These are phyloP conservation scores for Pleuronectes platessa DNA, from an alignment of 2,113 vertebrate species.

Conservation along the genomic window DNA sequence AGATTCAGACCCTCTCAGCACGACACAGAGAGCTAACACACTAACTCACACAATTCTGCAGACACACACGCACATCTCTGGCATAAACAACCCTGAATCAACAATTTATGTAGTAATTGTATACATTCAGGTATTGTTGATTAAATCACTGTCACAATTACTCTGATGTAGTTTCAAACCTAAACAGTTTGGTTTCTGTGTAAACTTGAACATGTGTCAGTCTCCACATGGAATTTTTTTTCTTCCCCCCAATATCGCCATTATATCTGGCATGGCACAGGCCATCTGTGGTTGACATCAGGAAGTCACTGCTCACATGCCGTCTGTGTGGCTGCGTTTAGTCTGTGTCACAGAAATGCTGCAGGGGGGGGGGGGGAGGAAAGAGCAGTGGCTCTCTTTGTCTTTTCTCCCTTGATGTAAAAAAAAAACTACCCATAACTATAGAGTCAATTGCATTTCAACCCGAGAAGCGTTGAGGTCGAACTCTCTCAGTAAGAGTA, in stretches of 20 bases:
- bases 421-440: not conserved
- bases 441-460: slow-evolving; percentile 30
- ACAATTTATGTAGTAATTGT: not conserved
- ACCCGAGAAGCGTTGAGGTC: slow-evolving; percentile 8
- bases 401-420: slow-evolving; percentile 13
- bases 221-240: slow-evolving; percentile 8
- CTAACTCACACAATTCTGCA: not conserved
- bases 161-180: not conserved
- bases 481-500: slow-evolving; percentile 18
- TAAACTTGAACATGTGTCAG: slow-evolving; percentile 11
- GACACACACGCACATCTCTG: not conserved
- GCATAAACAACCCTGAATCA: not conserved
- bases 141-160: not conserved
- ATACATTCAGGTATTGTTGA: not conserved
- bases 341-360: slow-evolving; percentile 51
- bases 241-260: slow-evolving; percentile 11
- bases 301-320: slow-evolving; percentile 68
- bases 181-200: slow-evolving; percentile 2
- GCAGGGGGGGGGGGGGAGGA: slow-evolving; percentile 7
- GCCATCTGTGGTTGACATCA: slow-evolving; percentile 72
- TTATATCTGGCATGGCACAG: slow-evolving; percentile 59
- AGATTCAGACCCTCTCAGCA: slow-evolving; percentile 17
- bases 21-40: slow-evolving; percentile 1
- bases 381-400: not conserved
- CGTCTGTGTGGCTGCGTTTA: slow-evolving; percentile 51